These are phyloP conservation scores for Osedax frankpressi DNA, from an alignment of 2,888 invertebrate species.

Conservation along the genomic window DNA sequence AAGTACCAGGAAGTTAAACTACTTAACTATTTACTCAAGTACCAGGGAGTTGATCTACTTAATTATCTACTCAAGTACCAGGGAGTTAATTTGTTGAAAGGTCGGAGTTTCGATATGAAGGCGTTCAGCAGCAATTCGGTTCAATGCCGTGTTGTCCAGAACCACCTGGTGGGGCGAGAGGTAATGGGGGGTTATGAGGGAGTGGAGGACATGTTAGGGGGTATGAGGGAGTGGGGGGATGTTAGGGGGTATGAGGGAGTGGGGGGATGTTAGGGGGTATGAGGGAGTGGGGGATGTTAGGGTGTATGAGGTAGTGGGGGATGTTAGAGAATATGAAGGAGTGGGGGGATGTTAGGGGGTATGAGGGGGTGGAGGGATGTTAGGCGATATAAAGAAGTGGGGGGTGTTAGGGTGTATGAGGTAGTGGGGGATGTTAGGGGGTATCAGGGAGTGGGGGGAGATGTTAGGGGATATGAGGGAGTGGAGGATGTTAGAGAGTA, in stretches of 20 bases:
- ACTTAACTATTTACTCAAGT: too few species aligned
- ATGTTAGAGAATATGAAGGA: not conserved
- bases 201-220: not conserved
- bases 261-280: too few species aligned
- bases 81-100: constrained; percentile 87
- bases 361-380: too few species aligned
- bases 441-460: not conserved
- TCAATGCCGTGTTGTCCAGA: constrained; percentile 89
- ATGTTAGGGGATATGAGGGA: too few species aligned
- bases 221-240: not conserved
- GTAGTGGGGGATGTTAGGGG: not conserved
- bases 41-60: too few species aligned
- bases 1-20: too few species aligned
- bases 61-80: too few species aligned
- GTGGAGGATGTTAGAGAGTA: too few species aligned
- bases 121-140: constrained; percentile 60
- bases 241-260: too few species aligned
- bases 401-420: not conserved
- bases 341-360: not conserved
- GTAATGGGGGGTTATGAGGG: not conserved
- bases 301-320: not conserved
- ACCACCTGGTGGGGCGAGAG: constrained; percentile 57
- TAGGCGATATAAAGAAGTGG: too few species aligned
- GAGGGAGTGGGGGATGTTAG: not conserved
- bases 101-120: constrained; percentile 89